Base-by-base conservation (phyloP, 1,140 invertebrate genomes). In the Lucilia sericata region DNA sequence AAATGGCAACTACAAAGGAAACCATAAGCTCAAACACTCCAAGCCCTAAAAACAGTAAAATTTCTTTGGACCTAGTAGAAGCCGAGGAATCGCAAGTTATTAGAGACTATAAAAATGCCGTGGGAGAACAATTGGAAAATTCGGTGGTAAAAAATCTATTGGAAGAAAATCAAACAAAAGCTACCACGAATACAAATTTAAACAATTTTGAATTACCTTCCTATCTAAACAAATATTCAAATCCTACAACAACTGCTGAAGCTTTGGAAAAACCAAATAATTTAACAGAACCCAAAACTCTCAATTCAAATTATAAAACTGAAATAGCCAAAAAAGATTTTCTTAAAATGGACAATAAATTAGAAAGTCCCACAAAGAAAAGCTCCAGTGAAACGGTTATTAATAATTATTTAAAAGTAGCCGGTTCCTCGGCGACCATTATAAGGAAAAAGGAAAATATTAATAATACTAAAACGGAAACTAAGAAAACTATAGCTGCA, bases 401-500 rank as follows among this genome's bases (percentile, higher is more conserved):
- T 1, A 91, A 86, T 75, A 91, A 91, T 55, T 91, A 91, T 78
- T 81, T 91, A 5, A 91, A 88, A 74, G 85, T 42, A 82, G 86
- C 60, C 74, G 87, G 5, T 36, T 87, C 65, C 1, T 82, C 89
- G 1, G 84, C 88, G 0, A 86, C 87, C 51, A 87, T 89, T 80
- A 86, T 82, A 65, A 89, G 89, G 70, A 91, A 91, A 34, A 89
- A 91, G 84, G 88, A 89, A 82, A 89, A 91, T 17, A 90, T 88
- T 34, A 9, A 17, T 74, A 83, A 25, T 74, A 25, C 76, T 51
- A 25, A 82, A 30, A 36, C 36, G 9, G 55, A 74, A 74, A 60
- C 60, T n/a, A 84, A 75, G 17, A 80, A 70, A 47, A 19, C 74
- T 25, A 36, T 19, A 60, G 5, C 60, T 2, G 2, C 30, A 36